phyloP scores from a whole-genome alignment of 2,113 vertebrate genomes.

The Nibea albiflora region DNA sequence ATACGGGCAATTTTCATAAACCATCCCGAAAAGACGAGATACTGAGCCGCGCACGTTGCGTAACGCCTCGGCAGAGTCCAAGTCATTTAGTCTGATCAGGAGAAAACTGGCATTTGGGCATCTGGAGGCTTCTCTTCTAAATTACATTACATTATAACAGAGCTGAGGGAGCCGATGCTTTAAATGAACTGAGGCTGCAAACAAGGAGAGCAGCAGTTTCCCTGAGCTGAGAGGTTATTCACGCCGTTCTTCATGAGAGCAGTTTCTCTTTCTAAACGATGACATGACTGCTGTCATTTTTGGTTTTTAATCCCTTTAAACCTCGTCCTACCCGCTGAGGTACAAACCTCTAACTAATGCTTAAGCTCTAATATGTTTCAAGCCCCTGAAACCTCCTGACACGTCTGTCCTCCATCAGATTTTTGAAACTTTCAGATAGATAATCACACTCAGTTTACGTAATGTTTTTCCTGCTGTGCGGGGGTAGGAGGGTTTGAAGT shows the following conservation, averaged over 20 bases:
- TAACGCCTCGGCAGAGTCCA: background rate
- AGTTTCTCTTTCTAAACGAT: background rate
- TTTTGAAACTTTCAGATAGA: no score
- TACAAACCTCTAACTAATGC: no score
- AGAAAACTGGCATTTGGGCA: conserved; percentile 18
- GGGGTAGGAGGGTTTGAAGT: no score
- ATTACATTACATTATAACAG: background rate
- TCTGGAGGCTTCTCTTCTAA: conserved; percentile 26
- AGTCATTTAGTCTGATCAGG: background rate
- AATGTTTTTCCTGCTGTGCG: no score
- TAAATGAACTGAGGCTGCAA: conserved; percentile 13
- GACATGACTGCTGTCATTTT: background rate
- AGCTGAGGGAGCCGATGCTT: conserved; percentile 14
- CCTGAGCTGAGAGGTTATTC: no score
- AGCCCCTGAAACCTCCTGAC: no score
- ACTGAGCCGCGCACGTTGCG: background rate
- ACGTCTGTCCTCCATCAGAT: no score
- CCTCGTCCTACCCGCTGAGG: no score
- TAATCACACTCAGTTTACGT: no score
- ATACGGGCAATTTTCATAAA: conserved; percentile 14
- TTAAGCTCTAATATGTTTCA: no score
- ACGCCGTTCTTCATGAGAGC: background rate
- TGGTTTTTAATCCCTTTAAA: no score
- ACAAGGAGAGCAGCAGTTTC: background rate
- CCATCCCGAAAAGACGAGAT: conserved; percentile 5